Evolutionary conservation across 2,113 vertebrate species (phyloP).

Genomic region (Illadopsis cleaveri): DNA sequence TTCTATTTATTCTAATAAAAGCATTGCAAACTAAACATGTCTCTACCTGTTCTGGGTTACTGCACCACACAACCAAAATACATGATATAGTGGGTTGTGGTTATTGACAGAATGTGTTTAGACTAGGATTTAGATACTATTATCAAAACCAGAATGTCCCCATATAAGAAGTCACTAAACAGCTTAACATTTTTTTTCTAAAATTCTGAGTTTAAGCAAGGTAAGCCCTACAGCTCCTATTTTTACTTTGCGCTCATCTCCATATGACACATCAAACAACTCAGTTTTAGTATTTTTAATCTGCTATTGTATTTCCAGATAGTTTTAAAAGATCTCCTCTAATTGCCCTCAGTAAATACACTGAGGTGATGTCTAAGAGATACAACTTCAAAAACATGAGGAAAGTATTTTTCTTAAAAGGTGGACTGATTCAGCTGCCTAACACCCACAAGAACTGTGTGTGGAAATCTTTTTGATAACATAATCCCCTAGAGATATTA

Average conservation of each 20-base stretch:
- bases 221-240: not conserved
- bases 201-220: not conserved
- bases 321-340: not conserved
- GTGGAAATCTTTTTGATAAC: not conserved
- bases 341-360: not conserved
- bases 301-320: not conserved
- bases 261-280: not conserved
- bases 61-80: not conserved
- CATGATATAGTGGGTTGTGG: fast-evolving
- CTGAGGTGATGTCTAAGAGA: not conserved
- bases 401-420: not conserved
- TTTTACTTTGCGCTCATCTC: not conserved
- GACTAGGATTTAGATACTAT: not conserved
- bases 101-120: not conserved
- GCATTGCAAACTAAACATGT: not conserved
- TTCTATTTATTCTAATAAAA: slow-evolving; percentile 65
- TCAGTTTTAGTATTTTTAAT: not conserved
- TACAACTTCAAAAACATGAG: not conserved
- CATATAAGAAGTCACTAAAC: not conserved
- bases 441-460: not conserved
- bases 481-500: not conserved
- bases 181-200: not conserved
- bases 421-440: not conserved
- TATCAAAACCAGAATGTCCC: not conserved
- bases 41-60: not conserved